Evolutionary conservation across 1,140 invertebrate genomes (phyloP).

Genomic region (Penaeus japonicus): DNA sequence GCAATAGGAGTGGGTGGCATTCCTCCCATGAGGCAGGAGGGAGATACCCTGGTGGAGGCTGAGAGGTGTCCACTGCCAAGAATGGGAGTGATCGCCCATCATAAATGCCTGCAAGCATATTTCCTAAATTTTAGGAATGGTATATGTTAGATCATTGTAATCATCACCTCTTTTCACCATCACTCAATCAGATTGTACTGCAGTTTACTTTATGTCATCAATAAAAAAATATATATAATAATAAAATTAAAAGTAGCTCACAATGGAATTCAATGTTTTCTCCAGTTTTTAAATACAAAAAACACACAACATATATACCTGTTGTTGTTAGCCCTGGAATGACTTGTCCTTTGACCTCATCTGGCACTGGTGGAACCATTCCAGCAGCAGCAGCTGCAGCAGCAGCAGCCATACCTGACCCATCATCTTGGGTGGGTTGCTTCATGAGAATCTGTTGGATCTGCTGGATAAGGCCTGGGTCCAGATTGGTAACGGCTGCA

Average conservation of each 20-base stretch:
- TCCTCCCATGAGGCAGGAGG: conserved; percentile 57
- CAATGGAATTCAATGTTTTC: no score
- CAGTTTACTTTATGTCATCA: no score
- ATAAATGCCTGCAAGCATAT: conserved; percentile 46
- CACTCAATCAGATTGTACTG: no score
- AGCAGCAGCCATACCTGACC: conserved; percentile 51
- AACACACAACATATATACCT: neutral
- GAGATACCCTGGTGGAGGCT: conserved; percentile 70
- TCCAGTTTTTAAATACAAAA: neutral
- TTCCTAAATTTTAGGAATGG: neutral
- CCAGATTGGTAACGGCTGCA: conserved; percentile 55
- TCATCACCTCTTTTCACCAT: no score
- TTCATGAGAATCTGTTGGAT: conserved; percentile 59
- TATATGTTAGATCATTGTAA: no score
- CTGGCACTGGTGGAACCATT: conserved; percentile 28
- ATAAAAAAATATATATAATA: no score
- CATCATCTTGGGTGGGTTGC: conserved; percentile 43
- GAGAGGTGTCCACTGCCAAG: conserved; percentile 66
- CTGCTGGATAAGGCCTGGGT: conserved; percentile 54
- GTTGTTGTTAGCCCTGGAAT: conserved; percentile 38
- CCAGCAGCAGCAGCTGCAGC: conserved; percentile 34
- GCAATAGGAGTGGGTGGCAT: conserved; percentile 48
- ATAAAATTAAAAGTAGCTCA: no score
- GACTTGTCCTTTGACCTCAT: conserved; percentile 31
- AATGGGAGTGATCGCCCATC: conserved; percentile 59